Percentiles rank a stretch among this genome's conserved stretches.
phyloP scores from a whole-genome alignment of 2,888 invertebrate species.

The Theretra japonica region DNA sequence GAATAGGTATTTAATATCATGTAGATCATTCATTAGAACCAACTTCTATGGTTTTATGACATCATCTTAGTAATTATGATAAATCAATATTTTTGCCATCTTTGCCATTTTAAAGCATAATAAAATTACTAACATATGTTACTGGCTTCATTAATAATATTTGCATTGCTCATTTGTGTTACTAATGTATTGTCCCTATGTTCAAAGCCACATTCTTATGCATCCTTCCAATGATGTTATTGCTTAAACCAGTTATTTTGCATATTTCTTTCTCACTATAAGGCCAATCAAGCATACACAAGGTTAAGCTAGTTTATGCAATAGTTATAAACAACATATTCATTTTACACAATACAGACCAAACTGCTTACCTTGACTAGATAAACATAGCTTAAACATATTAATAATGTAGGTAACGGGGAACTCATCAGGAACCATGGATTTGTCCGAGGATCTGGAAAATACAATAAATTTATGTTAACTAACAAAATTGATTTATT shows the following conservation, averaged over 20 bases:
- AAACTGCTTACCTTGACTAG: constrained; percentile 89
- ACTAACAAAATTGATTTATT: background rate
- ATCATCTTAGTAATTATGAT: too few species aligned
- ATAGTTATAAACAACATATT: constrained; percentile 25
- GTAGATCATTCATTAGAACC: too few species aligned
- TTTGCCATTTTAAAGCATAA: background rate
- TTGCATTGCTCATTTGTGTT: background rate
- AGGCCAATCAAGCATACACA: constrained; percentile 15
- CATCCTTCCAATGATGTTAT: constrained; percentile 17
- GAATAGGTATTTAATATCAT: too few species aligned
- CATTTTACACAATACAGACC: constrained; percentile 11
- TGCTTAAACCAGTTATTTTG: constrained; percentile 22
- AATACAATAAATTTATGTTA: constrained; percentile 58
- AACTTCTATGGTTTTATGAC: too few species aligned
- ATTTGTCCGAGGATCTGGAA: constrained; percentile 94
- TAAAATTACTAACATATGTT: background rate
- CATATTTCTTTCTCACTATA: constrained; percentile 15
- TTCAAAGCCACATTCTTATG: constrained; percentile 13
- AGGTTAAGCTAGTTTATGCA: constrained; percentile 20
- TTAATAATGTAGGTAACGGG: constrained; percentile 95
- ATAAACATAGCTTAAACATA: constrained; percentile 95
- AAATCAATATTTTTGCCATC: background rate
- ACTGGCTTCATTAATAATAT: constrained; percentile 2
- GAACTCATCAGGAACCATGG: constrained; percentile 97
- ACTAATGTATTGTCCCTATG: constrained; percentile 24